Conservation (phyloP, 2,113 vertebrate genomes). For the Osmerus eperlanus region DNA sequence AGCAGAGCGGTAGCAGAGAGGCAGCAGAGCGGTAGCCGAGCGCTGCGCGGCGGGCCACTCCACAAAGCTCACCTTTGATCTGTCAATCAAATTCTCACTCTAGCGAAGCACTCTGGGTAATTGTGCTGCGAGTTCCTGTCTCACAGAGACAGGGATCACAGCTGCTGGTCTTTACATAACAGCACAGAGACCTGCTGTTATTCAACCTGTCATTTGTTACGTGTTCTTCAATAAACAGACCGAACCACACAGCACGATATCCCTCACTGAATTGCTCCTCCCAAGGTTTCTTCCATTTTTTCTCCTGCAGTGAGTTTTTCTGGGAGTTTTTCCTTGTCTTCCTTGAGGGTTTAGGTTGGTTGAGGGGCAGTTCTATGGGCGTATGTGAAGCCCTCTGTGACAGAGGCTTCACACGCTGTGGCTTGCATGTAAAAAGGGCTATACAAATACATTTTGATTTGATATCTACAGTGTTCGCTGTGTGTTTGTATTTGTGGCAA, state of each 20-base stretch:
- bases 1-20: too few species aligned
- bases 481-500: not conserved
- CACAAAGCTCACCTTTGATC: constrained; percentile 1
- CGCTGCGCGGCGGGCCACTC: not conserved
- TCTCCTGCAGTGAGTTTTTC: too few species aligned
- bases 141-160: constrained; percentile 13
- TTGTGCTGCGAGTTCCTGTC: constrained; percentile 11
- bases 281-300: too few species aligned
- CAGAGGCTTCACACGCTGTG: too few species aligned
- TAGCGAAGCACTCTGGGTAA: constrained; percentile 12
- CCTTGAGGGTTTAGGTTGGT: too few species aligned
- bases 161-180: not conserved
- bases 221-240: not conserved
- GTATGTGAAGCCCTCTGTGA: too few species aligned
- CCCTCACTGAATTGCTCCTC: too few species aligned
- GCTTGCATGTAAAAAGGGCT: too few species aligned
- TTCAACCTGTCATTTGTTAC: constrained; percentile 6
- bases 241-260: too few species aligned
- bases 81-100: constrained; percentile 19
- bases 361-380: too few species aligned
- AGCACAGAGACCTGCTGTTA: constrained; percentile 25
- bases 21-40: not conserved
- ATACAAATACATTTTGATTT: too few species aligned
- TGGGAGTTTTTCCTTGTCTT: too few species aligned
- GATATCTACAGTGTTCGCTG: not conserved